Conservation (phyloP, 23 tunicate genomes). For the Ciona savignyi region DNA sequence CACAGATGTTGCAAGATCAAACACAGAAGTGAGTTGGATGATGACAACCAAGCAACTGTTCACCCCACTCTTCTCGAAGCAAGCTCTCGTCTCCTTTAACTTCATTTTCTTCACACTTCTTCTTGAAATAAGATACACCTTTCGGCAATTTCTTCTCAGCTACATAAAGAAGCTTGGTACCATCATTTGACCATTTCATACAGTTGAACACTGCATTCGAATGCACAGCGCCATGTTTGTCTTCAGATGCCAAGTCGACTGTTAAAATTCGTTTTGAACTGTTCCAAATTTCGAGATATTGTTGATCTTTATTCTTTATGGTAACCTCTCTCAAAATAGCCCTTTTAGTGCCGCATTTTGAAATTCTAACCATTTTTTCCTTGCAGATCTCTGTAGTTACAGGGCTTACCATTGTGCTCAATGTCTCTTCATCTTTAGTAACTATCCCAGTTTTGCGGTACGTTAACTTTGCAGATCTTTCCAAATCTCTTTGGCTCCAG, state of each 20-base stretch:
- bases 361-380: conserved; percentile 28
- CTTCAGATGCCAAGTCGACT: conserved; percentile 42
- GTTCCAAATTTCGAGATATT: conserved; percentile 76
- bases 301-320: conserved; percentile 24
- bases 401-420: conserved; percentile 10
- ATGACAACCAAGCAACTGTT: conserved; percentile 43
- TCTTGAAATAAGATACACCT: no score
- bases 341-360: conserved; percentile 16
- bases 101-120: conserved; percentile 6
- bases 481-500: conserved; percentile 64
- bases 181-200: conserved; percentile 69
- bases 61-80: conserved; percentile 76
- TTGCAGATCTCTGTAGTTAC: conserved; percentile 26
- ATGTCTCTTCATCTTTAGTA: background rate
- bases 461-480: conserved; percentile 29
- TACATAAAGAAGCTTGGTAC: conserved; percentile 39
- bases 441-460: conserved; percentile 14
- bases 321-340: conserved; percentile 42
- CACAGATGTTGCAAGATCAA: conserved; percentile 26
- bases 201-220: conserved; percentile 57
- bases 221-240: conserved; percentile 73
- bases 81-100: conserved; percentile 36
- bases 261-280: conserved; percentile 14
- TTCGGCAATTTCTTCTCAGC: conserved; percentile 58
- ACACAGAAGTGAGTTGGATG: conserved; percentile 49